Evolutionary conservation across 2,113 vertebrate genomes (phyloP).

Genomic region (Oxyura jamaicensis): DNA sequence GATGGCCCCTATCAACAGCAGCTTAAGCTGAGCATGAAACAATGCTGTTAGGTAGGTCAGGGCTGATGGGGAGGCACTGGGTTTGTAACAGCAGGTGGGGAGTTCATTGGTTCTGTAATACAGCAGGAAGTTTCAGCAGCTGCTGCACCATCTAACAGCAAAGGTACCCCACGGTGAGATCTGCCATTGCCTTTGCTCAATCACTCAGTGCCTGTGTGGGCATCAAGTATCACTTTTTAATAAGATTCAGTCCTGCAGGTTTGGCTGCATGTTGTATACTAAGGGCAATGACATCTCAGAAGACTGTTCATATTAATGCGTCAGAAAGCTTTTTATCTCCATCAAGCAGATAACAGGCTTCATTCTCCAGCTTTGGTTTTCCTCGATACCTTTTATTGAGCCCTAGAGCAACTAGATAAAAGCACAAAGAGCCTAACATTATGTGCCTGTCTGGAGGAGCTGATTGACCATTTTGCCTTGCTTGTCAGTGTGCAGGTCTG

Average conservation of each 20-base stretch:
- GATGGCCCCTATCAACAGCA: neutral
- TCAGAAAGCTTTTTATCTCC: neutral
- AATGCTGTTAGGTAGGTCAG: neutral
- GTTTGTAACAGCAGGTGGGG: neutral
- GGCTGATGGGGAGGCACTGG: neutral
- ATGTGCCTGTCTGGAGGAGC: neutral
- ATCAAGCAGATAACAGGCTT: neutral
- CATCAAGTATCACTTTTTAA: neutral
- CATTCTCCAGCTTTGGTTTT: neutral
- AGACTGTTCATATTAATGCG: neutral
- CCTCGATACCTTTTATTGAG: fast-evolving
- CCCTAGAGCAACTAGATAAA: neutral
- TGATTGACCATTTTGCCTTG: neutral
- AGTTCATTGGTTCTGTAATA: neutral
- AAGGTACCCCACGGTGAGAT: neutral
- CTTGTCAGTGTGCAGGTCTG: neutral
- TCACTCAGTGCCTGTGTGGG: neutral
- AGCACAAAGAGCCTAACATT: neutral
- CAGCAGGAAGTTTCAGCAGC: neutral
- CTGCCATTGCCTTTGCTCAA: neutral
- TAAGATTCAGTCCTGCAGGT: neutral
- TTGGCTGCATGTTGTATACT: neutral
- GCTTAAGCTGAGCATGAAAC: neutral
- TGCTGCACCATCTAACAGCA: neutral
- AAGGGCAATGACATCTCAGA: neutral